Evolutionary conservation across 2,113 vertebrate species (phyloP), one percentile per base, ranked within the genome.

Genomic region (Thamnaconus septentrionalis): DNA sequence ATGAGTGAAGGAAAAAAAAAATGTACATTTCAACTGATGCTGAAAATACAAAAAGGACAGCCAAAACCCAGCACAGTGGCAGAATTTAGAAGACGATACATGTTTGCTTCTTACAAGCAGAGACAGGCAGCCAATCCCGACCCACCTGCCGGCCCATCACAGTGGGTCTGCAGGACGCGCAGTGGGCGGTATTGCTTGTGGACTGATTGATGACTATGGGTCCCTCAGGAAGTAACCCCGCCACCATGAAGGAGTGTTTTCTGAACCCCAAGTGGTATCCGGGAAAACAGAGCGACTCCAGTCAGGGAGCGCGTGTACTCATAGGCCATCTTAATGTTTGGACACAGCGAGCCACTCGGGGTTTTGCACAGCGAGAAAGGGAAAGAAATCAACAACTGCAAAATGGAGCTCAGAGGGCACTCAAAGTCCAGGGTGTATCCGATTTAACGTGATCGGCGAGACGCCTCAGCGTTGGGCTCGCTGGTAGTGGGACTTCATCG

Each of bases 241-340:
- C 88, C 90, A 90, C 87, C 88, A 88, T 86, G 89, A 90, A 90
- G 87, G 84, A 87, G 84, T 89, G 85, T 87, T 91, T 88, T 90
- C 78, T 79, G 81, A 88, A 88, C 85, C 86, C 86, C 84, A 78
- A 89, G 88, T 86, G 87, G 88, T 86, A 89, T 89, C 90, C 86
- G 84, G 87, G 65, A 91, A 90, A 90, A 90, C 85, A 89, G 81
- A 83, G 47, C 8, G 74, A 83, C 80, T 85, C 77, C 80, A 81
- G 85, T 70, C 70, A 73, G 69, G 82, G 73, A 87, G 82, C 77
- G 44, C 71, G 81, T 87, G 78, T 73, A 80, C 74, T 81, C 78
- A 79, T 76, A 82, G 75, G 85, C 81, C 85, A 69, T 82, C 75
- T 71, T 84, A 85, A 85, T 87, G 85, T 89, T 90, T 90, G 76